Evolutionary conservation across 1,140 invertebrate genomes (phyloP), one percentile per base, ranked within the genome.

Genomic region (Subanguina moxae): DNA sequence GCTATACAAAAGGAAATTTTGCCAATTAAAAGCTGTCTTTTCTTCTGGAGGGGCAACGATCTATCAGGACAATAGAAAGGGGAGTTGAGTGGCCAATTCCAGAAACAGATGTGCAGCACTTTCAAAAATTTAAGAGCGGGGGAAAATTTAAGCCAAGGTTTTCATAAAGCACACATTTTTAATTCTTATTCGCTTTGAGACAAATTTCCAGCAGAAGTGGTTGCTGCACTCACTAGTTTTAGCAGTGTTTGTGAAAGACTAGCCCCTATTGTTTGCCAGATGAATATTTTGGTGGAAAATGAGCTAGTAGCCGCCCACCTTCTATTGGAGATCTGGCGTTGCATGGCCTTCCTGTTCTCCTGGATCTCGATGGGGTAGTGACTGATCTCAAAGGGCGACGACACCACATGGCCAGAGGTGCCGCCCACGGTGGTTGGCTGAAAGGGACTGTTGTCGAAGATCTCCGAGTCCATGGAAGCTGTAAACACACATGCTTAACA

Each of bases 291-390:
- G 11, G 43, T 11, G 11, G 11, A 45, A 45, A 45, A 45, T 45
- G 11, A 25, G 23, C 11, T 23, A 32, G 17, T 19, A 64, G 21
- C 19, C 1, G 0, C 30, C 25, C 65, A 42, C 45, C 48, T 45
- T 21, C 79, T 68, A 46, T 67, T 80, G n/a, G 57, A 65, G 45
- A 80, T 82, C 56, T 82, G 78, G 28, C 77, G 71, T 30, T 82
- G 76, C 23, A 76, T 59, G 3, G 77, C 78, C 61, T 72, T 78
- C 52, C 78, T 77, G 8, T 57, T 66, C 57, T 80, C 79, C 48
- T 76, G 72, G 19, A 82, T 80, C 48, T 82, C 80, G 30, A 82
- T 82, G 1, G 80, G 80, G 63, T 82, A 82, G 7, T 82, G 79
- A 0, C 74, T 68, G 38, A 78, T 75, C 65, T 82, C 80, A 46